These are phyloP conservation scores for Numenius phaeopus DNA, from an alignment of 2,797 vertebrate species.

Conservation along the genomic window DNA sequence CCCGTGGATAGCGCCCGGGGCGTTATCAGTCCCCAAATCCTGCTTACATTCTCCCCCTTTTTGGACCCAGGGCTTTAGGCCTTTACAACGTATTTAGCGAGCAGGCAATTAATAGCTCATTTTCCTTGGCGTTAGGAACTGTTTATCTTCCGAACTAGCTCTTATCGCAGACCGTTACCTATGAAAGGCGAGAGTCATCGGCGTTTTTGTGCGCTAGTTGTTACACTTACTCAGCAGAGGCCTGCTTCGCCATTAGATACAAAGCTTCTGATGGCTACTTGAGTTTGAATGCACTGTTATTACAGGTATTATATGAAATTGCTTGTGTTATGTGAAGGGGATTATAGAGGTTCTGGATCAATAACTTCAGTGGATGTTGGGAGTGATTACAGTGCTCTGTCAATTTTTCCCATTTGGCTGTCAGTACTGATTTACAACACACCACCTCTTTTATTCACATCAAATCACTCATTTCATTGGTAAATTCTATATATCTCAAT, in stretches of 20 bases:
- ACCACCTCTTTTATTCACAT: conserved; percentile 87
- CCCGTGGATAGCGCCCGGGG: conserved; percentile 61
- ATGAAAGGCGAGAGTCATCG: conserved; percentile 76
- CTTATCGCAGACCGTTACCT: conserved; percentile 80
- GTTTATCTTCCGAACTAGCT: conserved; percentile 83
- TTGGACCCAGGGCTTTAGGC: conserved; percentile 52
- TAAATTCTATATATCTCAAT: conserved; percentile 89
- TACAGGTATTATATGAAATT: conserved; percentile 99
- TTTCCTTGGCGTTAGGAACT: conserved; percentile 79
- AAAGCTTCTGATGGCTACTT: conserved; percentile 91
- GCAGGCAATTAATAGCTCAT: conserved; percentile 85
- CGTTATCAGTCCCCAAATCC: conserved; percentile 78
- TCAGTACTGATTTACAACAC: conserved; percentile 87
- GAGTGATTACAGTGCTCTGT: conserved; percentile 94
- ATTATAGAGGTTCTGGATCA: conserved; percentile 97
- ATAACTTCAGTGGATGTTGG: conserved; percentile 94
- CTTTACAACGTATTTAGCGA: conserved; percentile 78
- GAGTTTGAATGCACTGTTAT: conserved; percentile 94
- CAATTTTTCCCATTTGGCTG: conserved; percentile 91
- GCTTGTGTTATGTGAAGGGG: conserved; percentile 93
- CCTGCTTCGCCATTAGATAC: conserved; percentile 89
- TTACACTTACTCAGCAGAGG: conserved; percentile 84
- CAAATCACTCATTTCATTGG: conserved; percentile 89
- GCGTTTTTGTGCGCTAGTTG: conserved; percentile 81
- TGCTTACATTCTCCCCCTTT: conserved; percentile 56